Percentiles rank a stretch among this genome's conserved stretches.
These are phyloP conservation scores for Cheilosia pagana DNA, from an alignment of 2,888 invertebrate genomes.

Conservation along the genomic window DNA sequence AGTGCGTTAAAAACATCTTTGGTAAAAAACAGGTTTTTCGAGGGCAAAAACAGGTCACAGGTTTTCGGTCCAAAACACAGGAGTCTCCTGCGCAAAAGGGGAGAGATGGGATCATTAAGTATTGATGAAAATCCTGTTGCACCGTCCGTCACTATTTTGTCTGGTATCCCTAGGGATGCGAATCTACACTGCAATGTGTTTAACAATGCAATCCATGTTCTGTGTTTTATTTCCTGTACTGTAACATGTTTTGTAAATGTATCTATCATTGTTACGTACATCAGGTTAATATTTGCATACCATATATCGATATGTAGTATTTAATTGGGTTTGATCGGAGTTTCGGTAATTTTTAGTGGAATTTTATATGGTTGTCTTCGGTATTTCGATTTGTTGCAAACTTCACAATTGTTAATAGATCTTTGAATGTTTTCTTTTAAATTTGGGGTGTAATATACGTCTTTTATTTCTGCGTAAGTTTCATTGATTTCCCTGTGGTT, in stretches of 20 bases:
- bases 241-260: slow-evolving; percentile 42
- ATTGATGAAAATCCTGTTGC: slow-evolving; percentile 6
- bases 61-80: too few species aligned
- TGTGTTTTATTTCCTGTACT: slow-evolving; percentile 19
- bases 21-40: too few species aligned
- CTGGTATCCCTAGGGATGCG: slow-evolving; percentile 27
- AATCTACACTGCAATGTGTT: slow-evolving; percentile 26
- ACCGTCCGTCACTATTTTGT: slow-evolving; percentile 6
- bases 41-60: too few species aligned
- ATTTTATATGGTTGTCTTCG: slow-evolving; percentile 33
- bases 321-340: background rate
- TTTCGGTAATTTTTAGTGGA: background rate
- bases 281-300: slow-evolving; percentile 22
- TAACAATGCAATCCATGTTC: slow-evolving; percentile 34
- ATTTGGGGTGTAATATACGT: slow-evolving; percentile 21
- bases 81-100: too few species aligned
- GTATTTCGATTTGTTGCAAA: slow-evolving; percentile 25
- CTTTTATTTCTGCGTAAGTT: slow-evolving; percentile 38
- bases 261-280: slow-evolving; percentile 15
- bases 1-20: too few species aligned
- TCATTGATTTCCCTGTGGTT: slow-evolving; percentile 8
- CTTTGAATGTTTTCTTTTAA: slow-evolving; percentile 20
- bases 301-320: slow-evolving; percentile 13
- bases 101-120: too few species aligned
- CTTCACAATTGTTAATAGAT: slow-evolving; percentile 20